These are phyloP conservation scores for Hormaphis cornu DNA, from an alignment of 1,140 invertebrate genomes.

Conservation along the genomic window DNA sequence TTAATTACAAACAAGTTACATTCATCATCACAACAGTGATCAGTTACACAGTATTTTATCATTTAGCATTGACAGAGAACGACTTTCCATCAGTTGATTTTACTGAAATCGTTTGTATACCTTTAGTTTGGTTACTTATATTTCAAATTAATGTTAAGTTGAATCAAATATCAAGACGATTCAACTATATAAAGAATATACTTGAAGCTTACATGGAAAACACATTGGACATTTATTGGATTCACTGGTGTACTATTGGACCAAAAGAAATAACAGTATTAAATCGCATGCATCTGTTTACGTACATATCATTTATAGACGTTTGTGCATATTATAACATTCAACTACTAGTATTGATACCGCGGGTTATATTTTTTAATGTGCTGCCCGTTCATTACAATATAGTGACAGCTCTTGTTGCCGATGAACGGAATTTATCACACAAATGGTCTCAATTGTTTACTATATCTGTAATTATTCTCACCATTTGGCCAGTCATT, in stretches of 20 bases:
- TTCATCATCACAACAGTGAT: not conserved
- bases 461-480: slow-evolving; percentile 15
- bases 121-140: slow-evolving; percentile 20
- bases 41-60: slow-evolving; percentile 12
- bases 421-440: not conserved
- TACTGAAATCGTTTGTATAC: slow-evolving; percentile 22
- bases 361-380: slow-evolving; percentile 21
- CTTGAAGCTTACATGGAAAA: slow-evolving; percentile 7
- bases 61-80: not conserved
- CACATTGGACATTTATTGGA: not conserved
- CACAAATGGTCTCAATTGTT: slow-evolving; percentile 32
- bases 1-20: not conserved
- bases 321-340: slow-evolving; percentile 20
- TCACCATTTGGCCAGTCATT: slow-evolving; percentile 21
- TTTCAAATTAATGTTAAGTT: slow-evolving; percentile 28
- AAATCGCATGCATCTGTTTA: slow-evolving; percentile 16
- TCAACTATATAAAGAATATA: slow-evolving; percentile 15
- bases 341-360: slow-evolving; percentile 26
- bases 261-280: slow-evolving; percentile 15
- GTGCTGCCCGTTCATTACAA: slow-evolving; percentile 32
- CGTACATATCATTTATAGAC: slow-evolving; percentile 24
- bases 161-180: slow-evolving; percentile 23
- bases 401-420: slow-evolving; percentile 16
- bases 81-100: slow-evolving; percentile 19
- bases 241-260: not conserved